Evolutionary conservation across 2,113 vertebrate species (phyloP), one percentile per base, ranked within the genome.

Genomic region (Microtus pennsylvanicus): DNA sequence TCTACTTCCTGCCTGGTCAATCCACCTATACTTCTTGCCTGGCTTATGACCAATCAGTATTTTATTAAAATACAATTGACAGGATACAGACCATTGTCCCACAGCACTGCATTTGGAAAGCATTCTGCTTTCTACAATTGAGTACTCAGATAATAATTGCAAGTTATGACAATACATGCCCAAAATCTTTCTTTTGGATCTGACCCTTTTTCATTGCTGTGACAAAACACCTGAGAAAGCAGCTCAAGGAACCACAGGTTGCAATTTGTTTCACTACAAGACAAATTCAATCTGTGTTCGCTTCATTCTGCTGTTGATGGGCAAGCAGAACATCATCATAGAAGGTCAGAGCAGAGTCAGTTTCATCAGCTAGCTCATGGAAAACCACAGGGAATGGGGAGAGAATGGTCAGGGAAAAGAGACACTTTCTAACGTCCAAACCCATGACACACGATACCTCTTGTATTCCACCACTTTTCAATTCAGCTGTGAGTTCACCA

Each of bases 91-190:
- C 19, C 5, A 58, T 21, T 58, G 58, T 58, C 6, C 58, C 19
- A 58, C 19, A 7, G 58, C 19, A 21, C 19, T 21, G 19, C 58
- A 21, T 58, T 58, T 86, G 55, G 26, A 50, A 80, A 17, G 8
- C 82, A 65, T 55, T 88, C 65, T 70, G 14, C 67, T 82, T 85
- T 92, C 1, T 67, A 69, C 61, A 65, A 75, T 69, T 93, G 52
- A 89, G 3, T 11, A 87, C 50, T 77, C 5, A 67, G 50, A 33
- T 45, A 65, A 61, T 93, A 90, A 55, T 38, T 91, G 11, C 55
- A 75, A 88, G 28, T 13, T 30, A 91, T 33, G 67, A n/a, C 30
- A 58, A 30, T 16, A 52, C 4, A 3, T 85, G 30, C 30, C 58
- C 87, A 89, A n/a, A 95, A 92, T 22, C 35, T 30, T 6, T 61